Percentiles rank a stretch among this genome's conserved stretches.
phyloP scores from a whole-genome alignment of 2,113 vertebrate genomes.

The Chroicocephalus ridibundus region DNA sequence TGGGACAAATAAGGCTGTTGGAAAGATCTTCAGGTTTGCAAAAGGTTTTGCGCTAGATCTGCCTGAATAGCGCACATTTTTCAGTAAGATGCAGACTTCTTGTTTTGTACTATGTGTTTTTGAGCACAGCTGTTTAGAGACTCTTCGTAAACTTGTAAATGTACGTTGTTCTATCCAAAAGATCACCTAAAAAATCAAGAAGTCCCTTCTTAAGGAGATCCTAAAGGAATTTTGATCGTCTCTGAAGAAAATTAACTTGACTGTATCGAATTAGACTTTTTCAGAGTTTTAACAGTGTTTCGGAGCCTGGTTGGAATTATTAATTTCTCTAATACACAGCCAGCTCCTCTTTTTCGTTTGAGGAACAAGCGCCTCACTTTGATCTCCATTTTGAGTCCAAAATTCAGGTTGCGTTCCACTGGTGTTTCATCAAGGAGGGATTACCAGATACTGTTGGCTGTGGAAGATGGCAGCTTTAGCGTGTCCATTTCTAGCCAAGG shows the following conservation, averaged over 20 bases:
- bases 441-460: not conserved
- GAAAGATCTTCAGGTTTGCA: not conserved
- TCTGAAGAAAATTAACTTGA: not conserved
- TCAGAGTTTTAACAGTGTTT: not conserved
- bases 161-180: not conserved
- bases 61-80: not conserved
- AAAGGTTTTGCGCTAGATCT: not conserved
- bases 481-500: not conserved
- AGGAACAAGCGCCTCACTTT: not conserved
- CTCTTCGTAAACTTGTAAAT: not conserved
- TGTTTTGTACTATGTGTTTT: not conserved
- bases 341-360: rapidly evolving
- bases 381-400: not conserved
- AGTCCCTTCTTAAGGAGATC: not conserved
- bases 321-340: not conserved
- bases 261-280: not conserved
- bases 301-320: not conserved
- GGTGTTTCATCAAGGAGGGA: not conserved
- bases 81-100: not conserved
- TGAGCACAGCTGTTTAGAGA: not conserved
- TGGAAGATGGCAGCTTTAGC: not conserved
- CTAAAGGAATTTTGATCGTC: not conserved
- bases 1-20: not conserved
- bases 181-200: not conserved
- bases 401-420: not conserved